Evolutionary conservation across 2,113 vertebrate species (phyloP), one percentile per base, ranked within the genome.

Genomic region (Vulpes lagopus): DNA sequence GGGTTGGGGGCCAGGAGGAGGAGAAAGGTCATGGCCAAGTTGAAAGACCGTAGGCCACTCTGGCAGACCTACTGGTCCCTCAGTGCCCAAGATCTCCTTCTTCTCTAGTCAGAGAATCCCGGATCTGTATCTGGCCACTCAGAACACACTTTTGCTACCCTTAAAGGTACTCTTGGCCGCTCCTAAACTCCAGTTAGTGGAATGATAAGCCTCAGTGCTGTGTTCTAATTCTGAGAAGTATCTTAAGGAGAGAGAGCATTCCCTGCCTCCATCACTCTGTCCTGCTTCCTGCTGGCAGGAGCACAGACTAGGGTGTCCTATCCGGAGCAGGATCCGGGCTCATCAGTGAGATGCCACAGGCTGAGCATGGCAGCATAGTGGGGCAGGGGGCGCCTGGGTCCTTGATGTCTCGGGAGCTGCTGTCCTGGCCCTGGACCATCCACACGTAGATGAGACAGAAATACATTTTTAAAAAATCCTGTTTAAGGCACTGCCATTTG

Each of bases 291-390:
- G 81, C 32, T 32, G 22, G 15, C 12, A 32, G 35, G 60, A 35
- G 4, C 0, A 0, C 51, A 80, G 74, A 22, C 35, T 67, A 16
- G 0, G 38, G 51, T 5, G 8, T n/a, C 32, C 6, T 1, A 35
- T 12, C 59, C 10, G 11, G 43, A 59, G 51, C 7, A n/a, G 51
- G 17, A 4, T 12, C 55, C 30, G 5, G 55, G 30, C 23, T 43
- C 32, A 11, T 30, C n/a, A 5, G 11, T 53, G 51, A 55, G 51
- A 74, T 35, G 51, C 35, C 57, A 30, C 8, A 11, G 5, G 23
- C 22, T 69, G 49, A 76, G 62, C 1, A 0, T 1, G 4, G 67
- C 35, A 11, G 19, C 59, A 43, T 14, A 2, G 1, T 22, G 53
- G 3, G 30, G 2, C 3, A 27, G 76, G 53, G 22, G 49, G 35